Evolutionary conservation across 2,113 vertebrate species (phyloP), one percentile per base, ranked within the genome.

Genomic region (Benitochromis conjunctus): DNA sequence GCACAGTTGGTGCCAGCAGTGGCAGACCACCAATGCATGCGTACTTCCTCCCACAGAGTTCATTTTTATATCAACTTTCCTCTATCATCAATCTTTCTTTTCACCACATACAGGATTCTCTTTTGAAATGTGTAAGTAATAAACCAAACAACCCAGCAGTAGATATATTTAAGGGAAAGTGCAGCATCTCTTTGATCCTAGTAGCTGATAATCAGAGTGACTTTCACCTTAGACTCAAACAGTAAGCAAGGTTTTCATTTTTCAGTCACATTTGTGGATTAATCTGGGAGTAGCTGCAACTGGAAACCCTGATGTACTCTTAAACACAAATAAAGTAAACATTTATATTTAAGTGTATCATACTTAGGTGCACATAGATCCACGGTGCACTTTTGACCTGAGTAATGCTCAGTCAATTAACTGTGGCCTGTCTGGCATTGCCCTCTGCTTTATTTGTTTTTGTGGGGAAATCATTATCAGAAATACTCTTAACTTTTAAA

Each of bases 21-120:
- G 88, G 89, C 91, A 91, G 76, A 81, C 91, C 71, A 92, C 87
- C 92, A 83, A 79, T 83, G n/a, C 82, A 87, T 87, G 84, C 82
- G 16, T 57, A 57, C 81, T 91, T 93, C 86, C 87, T 89, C 81
- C 88, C 85, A 78, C 92, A 87, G 85, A 88, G 80, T 86, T 88
- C 87, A 84, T 90, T 88, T 92, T 88, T 83, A 89, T 60, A 89
- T 88, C 84, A 84, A 60, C 82, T 86, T 86, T 81, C 80, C 80
- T 87, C 87, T 82, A 66, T 88, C 79, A 83, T 71, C 79, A 82
- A 83, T 31, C 43, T 55, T 54, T 31, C 26, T 38, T 81, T 83
- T 87, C 24, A 83, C 80, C 84, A 81, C 77, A 86, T 3, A 53
- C 18, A 64, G 56, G 51, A 83, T 82, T 71, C 51, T 79, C 58